Base-by-base conservation (phyloP, 1,140 invertebrate genomes). In the Eumaeus atala region DNA sequence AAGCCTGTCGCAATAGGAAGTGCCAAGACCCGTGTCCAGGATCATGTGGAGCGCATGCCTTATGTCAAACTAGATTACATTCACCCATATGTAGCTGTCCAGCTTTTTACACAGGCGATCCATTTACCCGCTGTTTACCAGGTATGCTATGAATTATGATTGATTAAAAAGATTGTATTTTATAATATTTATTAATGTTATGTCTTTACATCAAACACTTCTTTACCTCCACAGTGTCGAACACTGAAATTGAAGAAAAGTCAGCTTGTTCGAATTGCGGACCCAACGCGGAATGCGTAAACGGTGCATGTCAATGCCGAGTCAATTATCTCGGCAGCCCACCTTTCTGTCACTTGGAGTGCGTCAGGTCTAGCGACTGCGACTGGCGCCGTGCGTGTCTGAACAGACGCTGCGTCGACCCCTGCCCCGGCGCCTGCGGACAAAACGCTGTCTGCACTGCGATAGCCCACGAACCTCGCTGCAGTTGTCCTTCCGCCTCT, bases 401-500 rank as follows among this genome's bases (percentile, higher is more conserved):
- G 8, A 92, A 92, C 66, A 90, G 89, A 52, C 91, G 90, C 65
- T 95, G 94, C 67, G 84, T 91, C 10, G 91, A 95, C 77, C 94
- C 94, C 12, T 96, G 94, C 67, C 83, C 88, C 0, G 92, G 92
- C 50, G 89, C 92, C 0, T 95, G 93, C 72, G 93, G 92, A 2
- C 89, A 88, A 54, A 89, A 87, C 51, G 93, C 92, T 12, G 55
- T 89, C 54, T 93, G 94, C 70, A 86, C 90, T 36, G 90, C 92
- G 3, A 89, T 93, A 58, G 93, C 93, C 71, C 95, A 96, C 67
- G 92, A 92, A 67, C 93, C 94, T 1, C 89, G 93, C 1, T 96
- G 94, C 72, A 90, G 89, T 50, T 96, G 95, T 77, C 91, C 92
- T 14, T 72, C 88, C 16, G 58, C 71, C 48, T 86, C 74, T 49